Conservation (phyloP, 2,113 vertebrate species). For the Trematocara macrostoma region DNA sequence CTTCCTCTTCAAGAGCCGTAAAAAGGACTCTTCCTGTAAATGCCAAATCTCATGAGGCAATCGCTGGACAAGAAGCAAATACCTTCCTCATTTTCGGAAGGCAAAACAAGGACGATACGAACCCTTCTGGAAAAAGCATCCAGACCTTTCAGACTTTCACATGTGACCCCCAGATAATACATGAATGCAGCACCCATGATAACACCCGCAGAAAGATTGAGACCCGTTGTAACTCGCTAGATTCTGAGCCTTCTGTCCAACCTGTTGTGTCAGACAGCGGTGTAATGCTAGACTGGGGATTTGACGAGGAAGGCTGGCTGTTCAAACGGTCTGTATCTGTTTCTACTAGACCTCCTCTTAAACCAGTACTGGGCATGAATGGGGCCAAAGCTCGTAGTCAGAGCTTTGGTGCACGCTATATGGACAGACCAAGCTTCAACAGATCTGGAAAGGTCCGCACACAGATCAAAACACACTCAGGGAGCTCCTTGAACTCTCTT, state of each 20-base stretch:
- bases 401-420: slow-evolving; percentile 81
- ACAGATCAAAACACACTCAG: slow-evolving; percentile 90
- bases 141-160: slow-evolving; percentile 64
- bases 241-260: slow-evolving; percentile 47
- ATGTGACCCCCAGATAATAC: slow-evolving; percentile 37
- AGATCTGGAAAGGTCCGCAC: slow-evolving; percentile 78
- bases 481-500: slow-evolving; percentile 80
- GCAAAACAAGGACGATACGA: slow-evolving; percentile 76
- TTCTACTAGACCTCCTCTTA: slow-evolving; percentile 78
- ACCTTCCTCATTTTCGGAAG: slow-evolving; percentile 79
- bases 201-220: slow-evolving; percentile 54
- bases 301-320: slow-evolving; percentile 77
- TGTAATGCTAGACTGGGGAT: slow-evolving; percentile 67
- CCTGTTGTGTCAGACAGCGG: slow-evolving; percentile 41
- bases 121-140: slow-evolving; percentile 55
- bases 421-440: slow-evolving; percentile 76
- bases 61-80: slow-evolving; percentile 72
- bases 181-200: slow-evolving; percentile 11
- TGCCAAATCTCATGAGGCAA: slow-evolving; percentile 78
- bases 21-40: slow-evolving; percentile 77
- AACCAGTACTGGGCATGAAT: slow-evolving; percentile 89
- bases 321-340: slow-evolving; percentile 82
- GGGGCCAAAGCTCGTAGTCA: slow-evolving; percentile 89
- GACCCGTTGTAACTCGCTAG: slow-evolving; percentile 52
- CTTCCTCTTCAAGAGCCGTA: slow-evolving; percentile 68